Conservation (phyloP, 2,797 vertebrate species). For the Takifugu ocellatus region DNA sequence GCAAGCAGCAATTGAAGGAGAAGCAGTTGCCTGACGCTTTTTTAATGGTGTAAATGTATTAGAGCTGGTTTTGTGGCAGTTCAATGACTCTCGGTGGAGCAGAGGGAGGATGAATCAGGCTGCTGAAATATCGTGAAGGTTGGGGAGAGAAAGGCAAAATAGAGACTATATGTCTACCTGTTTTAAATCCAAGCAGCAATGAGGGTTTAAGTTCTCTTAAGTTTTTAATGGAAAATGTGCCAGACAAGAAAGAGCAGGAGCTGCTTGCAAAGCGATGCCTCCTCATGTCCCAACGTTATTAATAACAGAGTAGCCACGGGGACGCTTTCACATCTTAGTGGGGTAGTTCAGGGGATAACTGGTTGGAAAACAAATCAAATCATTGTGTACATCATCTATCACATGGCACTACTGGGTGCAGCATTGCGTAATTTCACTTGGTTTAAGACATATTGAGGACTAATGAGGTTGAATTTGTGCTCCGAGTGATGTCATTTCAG, state of each 20-base stretch:
- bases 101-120: conserved; percentile 26
- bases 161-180: not conserved
- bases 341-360: conserved; percentile 51
- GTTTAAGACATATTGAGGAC: conserved; percentile 60
- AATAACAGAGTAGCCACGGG: conserved; percentile 41
- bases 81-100: conserved; percentile 38
- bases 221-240: conserved; percentile 24
- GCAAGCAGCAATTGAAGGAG: conserved; percentile 48
- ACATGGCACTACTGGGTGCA: conserved; percentile 44
- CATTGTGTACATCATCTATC: conserved; percentile 55
- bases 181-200: conserved; percentile 32
- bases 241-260: conserved; percentile 25
- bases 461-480: conserved; percentile 73
- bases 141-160: conserved; percentile 10
- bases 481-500: conserved; percentile 70
- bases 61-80: conserved; percentile 40
- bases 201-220: conserved; percentile 34
- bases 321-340: conserved; percentile 30
- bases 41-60: conserved; percentile 49
- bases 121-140: conserved; percentile 36
- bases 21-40: conserved; percentile 49
- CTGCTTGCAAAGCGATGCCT: conserved; percentile 5
- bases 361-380: conserved; percentile 59
- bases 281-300: conserved; percentile 34
- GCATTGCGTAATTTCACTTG: conserved; percentile 44